Base-by-base conservation (phyloP, 2,113 vertebrate species). In the Odontophorus gujanensis region DNA sequence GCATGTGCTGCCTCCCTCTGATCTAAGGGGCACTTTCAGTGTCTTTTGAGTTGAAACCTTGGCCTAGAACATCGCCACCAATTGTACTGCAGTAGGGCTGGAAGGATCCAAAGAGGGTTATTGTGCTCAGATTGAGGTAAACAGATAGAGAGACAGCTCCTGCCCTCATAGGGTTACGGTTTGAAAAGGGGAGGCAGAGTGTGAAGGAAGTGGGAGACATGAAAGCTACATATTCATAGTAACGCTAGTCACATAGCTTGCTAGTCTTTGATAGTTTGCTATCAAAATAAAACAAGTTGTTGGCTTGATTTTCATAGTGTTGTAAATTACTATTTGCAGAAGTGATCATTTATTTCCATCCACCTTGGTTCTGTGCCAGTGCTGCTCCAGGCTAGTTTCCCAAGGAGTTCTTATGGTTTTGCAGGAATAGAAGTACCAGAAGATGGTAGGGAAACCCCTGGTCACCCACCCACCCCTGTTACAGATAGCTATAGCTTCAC, bases 101-200 rank as follows among this genome's bases (percentile, higher is more conserved):
- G 85, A 68, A 78, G 51, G 80, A 77, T 43, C 34, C 43, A 58
- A 88, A 5, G 36, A 95, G 85, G 91, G 85, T 91, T 61, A 12
- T 82, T 92, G 77, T 91, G 71, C 67, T 95, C 85, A 69, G 84
- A 81, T 80, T 85, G 91, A 82, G 90, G 83, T 87, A 88, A 95
- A 92, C 24, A 90, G 28, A 32, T 68, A 40, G 85, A 94, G 89
- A 96, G 94, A 87, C 93, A 95, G 91, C 87, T 91, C 87, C 87
- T 95, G 94, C 82, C 91, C 90, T 93, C 40, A 62, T 5, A 79
- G 81, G 91, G 87, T 96, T 90, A 91, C 4, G 73, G 84, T 55
- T 82, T 88, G 61, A 78, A 38, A 87, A 63, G 47, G 25, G 65
- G 67, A 83, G 80, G 85, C 57, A 53, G 74, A 26, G 80, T 55